A percentile compares a stretch with the other conserved stretches of the same genome.
These are phyloP conservation scores for Hypomecis atomaria DNA, from an alignment of 2,888 invertebrate species.

Conservation along the genomic window DNA sequence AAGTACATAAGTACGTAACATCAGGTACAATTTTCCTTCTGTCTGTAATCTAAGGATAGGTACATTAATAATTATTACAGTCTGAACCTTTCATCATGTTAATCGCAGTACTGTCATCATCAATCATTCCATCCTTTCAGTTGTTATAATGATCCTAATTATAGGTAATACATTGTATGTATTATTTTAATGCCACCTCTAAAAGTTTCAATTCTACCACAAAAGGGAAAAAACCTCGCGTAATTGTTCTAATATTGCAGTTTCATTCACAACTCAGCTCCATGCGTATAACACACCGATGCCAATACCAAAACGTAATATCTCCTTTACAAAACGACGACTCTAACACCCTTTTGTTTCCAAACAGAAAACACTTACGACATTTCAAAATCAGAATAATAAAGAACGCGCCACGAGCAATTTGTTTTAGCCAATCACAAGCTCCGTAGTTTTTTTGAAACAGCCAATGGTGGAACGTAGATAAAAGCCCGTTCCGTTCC, in stretches of 20 bases:
- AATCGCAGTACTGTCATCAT: too few species aligned
- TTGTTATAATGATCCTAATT: too few species aligned
- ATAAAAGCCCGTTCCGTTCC: conserved; percentile 74
- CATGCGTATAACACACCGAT: conserved; percentile 41
- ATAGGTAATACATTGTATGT: too few species aligned
- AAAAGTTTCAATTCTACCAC: conserved; percentile 41
- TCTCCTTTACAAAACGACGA: conserved; percentile 28
- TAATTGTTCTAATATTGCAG: conserved; percentile 72
- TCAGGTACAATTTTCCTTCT: too few species aligned
- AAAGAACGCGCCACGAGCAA: conserved; percentile 80
- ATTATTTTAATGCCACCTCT: conserved; percentile 40
- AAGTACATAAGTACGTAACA: too few species aligned
- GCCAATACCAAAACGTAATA: conserved; percentile 47
- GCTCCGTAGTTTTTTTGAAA: conserved; percentile 76
- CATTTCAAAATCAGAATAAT: conserved; percentile 67
- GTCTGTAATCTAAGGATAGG: too few species aligned
- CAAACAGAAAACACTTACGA: conserved; percentile 51
- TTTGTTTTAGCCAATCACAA: conserved; percentile 84
- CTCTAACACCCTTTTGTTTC: conserved; percentile 53
- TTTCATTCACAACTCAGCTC: conserved; percentile 53
- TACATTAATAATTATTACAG: too few species aligned
- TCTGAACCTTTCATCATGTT: too few species aligned
- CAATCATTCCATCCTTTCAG: too few species aligned
- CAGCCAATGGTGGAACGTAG: conserved; percentile 80
- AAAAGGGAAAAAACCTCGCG: conserved; percentile 61